Evolutionary conservation across 2,888 invertebrate genomes (phyloP), one percentile per base, ranked within the genome.

Genomic region (Epicampocera succincta): DNA sequence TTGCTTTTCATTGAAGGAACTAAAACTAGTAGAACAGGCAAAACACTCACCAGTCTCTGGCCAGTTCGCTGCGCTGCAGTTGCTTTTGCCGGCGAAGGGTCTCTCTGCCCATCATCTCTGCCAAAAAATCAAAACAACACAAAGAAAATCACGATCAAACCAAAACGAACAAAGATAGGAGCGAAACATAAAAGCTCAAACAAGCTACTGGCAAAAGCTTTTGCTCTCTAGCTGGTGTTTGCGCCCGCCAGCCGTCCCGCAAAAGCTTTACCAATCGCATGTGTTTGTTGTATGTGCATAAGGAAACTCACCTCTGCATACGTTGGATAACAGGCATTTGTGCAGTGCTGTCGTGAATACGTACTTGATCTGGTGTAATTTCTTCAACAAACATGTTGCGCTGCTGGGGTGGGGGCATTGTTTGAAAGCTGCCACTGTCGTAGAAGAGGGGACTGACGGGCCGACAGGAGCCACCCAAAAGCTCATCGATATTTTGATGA

Each of bases 401-500:
- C 13, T 66, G 80, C 29, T 46, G 78, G 3, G 52, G 78, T 5
- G 52, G 58, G 19, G 81, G 71, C 76, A 65, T 68, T 76, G 80
- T 46, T 63, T 76, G 65, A 81, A 81, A 85, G 85, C 83, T 81
- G 38, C 44, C 73, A 71, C 61, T 77, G 12, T 86, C 85, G 11
- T 85, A 84, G 92, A 94, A 93, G 82, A 94, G 92, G 12, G 94
- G 94, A 88, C 94, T 94, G 86, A 94, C 93, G 81, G 94, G 89
- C 25, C 92, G 92, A 76, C 91, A 91, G 52, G 92, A 90, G 68
- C 92, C 92, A 58, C 97, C 97, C 80, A 98, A 92, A 88, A 98
- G 93, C 88, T 98, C 98, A 89, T 97, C 97, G 85, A 98, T 97
- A 90, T 97, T 96, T 50, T 95, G 95, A 90, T 96, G 96, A 74